Base-by-base conservation (phyloP, 2,888 invertebrate genomes). In the Creontiades dilutus region DNA sequence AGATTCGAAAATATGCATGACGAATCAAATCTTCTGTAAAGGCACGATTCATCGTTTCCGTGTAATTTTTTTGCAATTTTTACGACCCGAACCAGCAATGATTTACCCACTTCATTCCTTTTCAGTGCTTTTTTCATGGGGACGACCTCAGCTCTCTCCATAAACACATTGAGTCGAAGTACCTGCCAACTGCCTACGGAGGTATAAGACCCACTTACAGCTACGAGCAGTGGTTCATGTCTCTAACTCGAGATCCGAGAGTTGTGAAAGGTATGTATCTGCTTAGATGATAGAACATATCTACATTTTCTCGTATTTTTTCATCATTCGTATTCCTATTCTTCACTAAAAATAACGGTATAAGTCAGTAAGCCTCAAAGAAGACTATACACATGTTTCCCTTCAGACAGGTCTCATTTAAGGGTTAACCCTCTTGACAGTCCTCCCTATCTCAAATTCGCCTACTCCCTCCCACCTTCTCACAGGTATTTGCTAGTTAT, bases 171-270 rank as follows among this genome's bases (percentile, higher is more conserved):
- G 93, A 94, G 61, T 96, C 96, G 0, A 95, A 95, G 78, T 95
- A 95, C 93, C 94, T 97, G 68, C 97, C 97, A 0, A 95, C 95
- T 92, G 94, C 94, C 86, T 96, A 96, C 92, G 96, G 96, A 0
- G 96, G 96, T 0, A 93, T 93, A 13, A 95, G 96, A 93, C 96
- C 96, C 0, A 96, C 97, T 92, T 95, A 96, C 92, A 94, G 95
- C 0, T 96, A 96, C 92, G 95, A 95, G n/a, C 95, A 95, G 89
- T 97, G 97, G 97, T 93, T 97, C 76, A 95, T 95, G 61, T 94
- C 94, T 4, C 93, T 97, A 61, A 94, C 94, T 91, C 94, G 94
- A 89, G 95, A 95, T 88, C 94, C 94, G 16, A 93, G 92, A 55
- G 94, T 97, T 80, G 94, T 95, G 0, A 95, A 95, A 92, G 96